A percentile compares a stretch with the other conserved stretches of the same genome.
Evolutionary conservation across 1,140 invertebrate genomes (phyloP).

Genomic region (Macrobrachium rosenbergii): DNA sequence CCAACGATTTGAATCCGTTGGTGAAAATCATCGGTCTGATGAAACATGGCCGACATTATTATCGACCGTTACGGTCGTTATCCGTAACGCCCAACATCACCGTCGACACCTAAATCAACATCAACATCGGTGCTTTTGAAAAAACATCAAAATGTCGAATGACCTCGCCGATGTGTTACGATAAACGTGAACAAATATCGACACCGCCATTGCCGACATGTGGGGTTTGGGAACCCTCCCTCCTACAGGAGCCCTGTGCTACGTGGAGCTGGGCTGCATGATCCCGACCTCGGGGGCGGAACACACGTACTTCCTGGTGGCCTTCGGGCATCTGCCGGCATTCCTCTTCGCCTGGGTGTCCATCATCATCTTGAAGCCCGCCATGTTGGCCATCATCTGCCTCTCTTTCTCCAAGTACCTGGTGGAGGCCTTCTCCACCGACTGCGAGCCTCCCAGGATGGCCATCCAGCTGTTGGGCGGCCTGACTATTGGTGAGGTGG

Average conservation of each 20-base stretch:
- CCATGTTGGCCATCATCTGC: conserved; percentile 83
- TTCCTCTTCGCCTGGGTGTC: conserved; percentile 87
- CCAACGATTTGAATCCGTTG: too few species aligned
- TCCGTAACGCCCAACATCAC: too few species aligned
- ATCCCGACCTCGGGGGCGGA: conserved; percentile 85
- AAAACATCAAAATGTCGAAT: too few species aligned
- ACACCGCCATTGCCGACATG: too few species aligned
- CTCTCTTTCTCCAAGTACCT: conserved; percentile 88
- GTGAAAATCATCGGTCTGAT: too few species aligned
- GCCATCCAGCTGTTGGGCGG: conserved; percentile 74
- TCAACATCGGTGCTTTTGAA: too few species aligned
- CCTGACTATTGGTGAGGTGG: conserved; percentile 64
- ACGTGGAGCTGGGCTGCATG: conserved; percentile 85
- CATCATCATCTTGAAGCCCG: conserved; percentile 85
- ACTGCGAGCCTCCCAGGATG: conserved; percentile 83
- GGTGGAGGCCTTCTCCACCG: conserved; percentile 82
- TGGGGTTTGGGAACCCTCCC: too few species aligned
- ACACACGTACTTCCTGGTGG: conserved; percentile 84
- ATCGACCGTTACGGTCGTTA: too few species aligned
- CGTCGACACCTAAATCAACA: too few species aligned
- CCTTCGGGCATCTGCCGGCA: conserved; percentile 84
- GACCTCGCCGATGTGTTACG: too few species aligned
- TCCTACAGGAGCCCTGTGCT: conserved; percentile 81
- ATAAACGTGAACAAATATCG: too few species aligned
- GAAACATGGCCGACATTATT: too few species aligned